These are phyloP conservation scores for Popillia japonica DNA, from an alignment of 1,140 invertebrate species.

Conservation along the genomic window DNA sequence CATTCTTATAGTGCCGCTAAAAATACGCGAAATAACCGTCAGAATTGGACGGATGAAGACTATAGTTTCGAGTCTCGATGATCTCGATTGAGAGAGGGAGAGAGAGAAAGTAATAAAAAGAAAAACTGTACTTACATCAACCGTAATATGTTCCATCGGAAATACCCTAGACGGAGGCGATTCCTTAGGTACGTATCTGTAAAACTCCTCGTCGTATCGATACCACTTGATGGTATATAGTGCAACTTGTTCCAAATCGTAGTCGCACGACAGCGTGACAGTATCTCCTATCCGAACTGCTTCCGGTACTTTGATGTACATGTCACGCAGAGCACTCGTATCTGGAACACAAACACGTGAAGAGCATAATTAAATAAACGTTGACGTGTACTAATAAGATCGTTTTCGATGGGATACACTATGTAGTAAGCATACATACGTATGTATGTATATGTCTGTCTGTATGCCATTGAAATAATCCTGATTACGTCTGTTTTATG, in stretches of 20 bases:
- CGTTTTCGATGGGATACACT: neutral
- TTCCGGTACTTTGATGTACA: conserved; percentile 77
- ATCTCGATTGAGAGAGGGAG: neutral
- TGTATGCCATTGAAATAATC: too few relatives aligned
- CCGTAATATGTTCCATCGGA: conserved; percentile 70
- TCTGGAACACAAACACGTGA: conserved; percentile 63
- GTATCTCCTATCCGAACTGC: conserved; percentile 76
- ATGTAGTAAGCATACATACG: too few relatives aligned
- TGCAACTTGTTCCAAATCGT: conserved; percentile 77
- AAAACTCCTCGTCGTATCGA: conserved; percentile 80
- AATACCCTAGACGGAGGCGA: conserved; percentile 72
- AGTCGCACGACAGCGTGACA: conserved; percentile 78
- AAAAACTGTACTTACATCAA: conserved; percentile 81
- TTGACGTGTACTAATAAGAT: neutral
- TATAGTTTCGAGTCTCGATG: too few relatives aligned
- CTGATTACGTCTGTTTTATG: too few relatives aligned
- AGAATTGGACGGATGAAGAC: neutral
- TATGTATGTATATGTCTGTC: too few relatives aligned
- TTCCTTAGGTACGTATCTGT: conserved; percentile 76
- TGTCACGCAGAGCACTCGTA: conserved; percentile 70
- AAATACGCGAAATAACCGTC: too few relatives aligned
- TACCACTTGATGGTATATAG: conserved; percentile 89
- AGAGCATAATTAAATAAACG: conserved; percentile 1
- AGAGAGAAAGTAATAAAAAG: conserved; percentile 20
- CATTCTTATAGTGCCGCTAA: too few relatives aligned